These are phyloP conservation scores for Sander lucioperca DNA, from an alignment of 2,113 vertebrate genomes.

Conservation along the genomic window DNA sequence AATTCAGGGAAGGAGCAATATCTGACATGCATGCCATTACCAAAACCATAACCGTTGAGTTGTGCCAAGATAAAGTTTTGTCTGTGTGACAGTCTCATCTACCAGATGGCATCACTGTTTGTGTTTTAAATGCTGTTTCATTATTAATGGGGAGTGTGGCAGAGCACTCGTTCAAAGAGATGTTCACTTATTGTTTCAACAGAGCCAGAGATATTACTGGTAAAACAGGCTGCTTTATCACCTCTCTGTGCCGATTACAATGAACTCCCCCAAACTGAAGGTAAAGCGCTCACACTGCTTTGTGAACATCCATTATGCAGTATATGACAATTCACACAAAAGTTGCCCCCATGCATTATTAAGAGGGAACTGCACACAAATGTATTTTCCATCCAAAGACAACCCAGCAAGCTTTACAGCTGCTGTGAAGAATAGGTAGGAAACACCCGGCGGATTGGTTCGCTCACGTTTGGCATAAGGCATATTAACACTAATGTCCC, in stretches of 20 bases:
- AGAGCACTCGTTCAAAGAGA: conserved; percentile 71
- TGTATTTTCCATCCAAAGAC: conserved; percentile 78
- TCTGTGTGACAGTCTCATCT: conserved; percentile 68
- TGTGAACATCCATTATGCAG: conserved; percentile 88
- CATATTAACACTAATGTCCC: conserved; percentile 62
- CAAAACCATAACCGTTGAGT: conserved; percentile 35
- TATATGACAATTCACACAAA: conserved; percentile 88
- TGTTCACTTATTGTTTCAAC: conserved; percentile 76
- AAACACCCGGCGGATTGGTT: conserved; percentile 59
- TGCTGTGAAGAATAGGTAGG: conserved; percentile 76
- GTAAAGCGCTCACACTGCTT: conserved; percentile 84
- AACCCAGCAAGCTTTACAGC: conserved; percentile 69
- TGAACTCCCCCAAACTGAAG: conserved; percentile 80
- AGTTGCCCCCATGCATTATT: conserved; percentile 90
- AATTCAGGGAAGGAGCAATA: conserved; percentile 7
- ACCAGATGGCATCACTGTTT: conserved; percentile 81
- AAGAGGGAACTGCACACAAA: conserved; percentile 80
- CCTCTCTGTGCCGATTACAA: conserved; percentile 83
- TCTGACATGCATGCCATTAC: neutral
- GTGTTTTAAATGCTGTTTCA: conserved; percentile 78
- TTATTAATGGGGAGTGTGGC: conserved; percentile 83
- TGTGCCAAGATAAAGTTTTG: conserved; percentile 65
- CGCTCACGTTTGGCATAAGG: conserved; percentile 44
- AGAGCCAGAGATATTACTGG: conserved; percentile 75
- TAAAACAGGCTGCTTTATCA: conserved; percentile 74